Conservation (phyloP, 2,113 vertebrate genomes). For the Cyprinodon tularosa region DNA sequence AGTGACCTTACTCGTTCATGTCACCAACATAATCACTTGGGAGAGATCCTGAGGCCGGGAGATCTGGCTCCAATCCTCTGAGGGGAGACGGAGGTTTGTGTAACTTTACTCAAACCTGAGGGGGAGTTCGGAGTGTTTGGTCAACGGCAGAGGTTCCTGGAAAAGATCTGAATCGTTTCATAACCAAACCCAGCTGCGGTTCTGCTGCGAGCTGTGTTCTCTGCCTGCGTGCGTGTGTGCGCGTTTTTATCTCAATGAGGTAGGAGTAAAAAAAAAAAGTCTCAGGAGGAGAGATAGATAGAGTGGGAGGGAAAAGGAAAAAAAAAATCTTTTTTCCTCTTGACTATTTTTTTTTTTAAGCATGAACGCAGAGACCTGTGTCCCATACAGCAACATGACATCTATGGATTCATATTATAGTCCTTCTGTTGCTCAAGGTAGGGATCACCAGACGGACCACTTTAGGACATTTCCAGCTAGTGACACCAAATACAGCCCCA, state of each 20-base stretch:
- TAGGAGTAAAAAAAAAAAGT: constrained; percentile 58
- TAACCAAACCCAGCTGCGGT: constrained; percentile 86
- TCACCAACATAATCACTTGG: constrained; percentile 83
- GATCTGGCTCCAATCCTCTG: constrained; percentile 75
- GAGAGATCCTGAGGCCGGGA: constrained; percentile 70
- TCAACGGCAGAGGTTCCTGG: constrained; percentile 86
- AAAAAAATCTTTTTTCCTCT: constrained; percentile 63
- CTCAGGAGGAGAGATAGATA: constrained; percentile 50
- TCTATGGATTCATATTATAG: constrained; percentile 99
- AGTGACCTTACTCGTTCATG: constrained; percentile 78
- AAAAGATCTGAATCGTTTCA: constrained; percentile 93
- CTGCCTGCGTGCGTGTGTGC: constrained; percentile 39
- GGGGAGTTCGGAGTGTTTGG: constrained; percentile 82
- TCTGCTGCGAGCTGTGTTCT: constrained; percentile 61
- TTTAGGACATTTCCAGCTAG: constrained; percentile 92
- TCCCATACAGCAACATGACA: constrained; percentile 95
- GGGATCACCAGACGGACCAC: constrained; percentile 87
- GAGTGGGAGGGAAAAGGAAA: constrained; percentile 35
- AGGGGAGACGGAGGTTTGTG: constrained; percentile 75
- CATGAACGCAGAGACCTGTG: constrained; percentile 95
- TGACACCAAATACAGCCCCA: constrained; percentile 91
- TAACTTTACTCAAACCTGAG: constrained; percentile 81
- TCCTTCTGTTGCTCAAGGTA: constrained; percentile 86
- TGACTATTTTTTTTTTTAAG: constrained; percentile 76
- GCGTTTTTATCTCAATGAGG: constrained; percentile 55